Base-by-base conservation (phyloP, 2,113 vertebrate genomes). In the Pardalotus punctatus region DNA sequence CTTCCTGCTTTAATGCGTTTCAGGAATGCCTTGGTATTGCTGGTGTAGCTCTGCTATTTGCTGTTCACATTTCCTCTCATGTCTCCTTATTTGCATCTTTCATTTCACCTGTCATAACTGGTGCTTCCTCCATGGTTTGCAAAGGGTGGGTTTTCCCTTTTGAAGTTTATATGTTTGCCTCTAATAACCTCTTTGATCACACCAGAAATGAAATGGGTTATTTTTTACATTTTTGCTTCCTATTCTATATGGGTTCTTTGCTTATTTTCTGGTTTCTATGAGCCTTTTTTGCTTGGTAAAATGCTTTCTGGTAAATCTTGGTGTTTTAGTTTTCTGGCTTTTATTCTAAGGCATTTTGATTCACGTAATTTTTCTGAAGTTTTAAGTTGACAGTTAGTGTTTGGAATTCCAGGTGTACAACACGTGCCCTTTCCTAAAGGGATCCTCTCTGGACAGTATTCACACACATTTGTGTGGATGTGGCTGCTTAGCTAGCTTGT, bases 81-180 rank as follows among this genome's bases (percentile, higher is more conserved):
- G 65, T 86, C 48, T 74, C 77, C 62, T 80, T 69, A 91, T 82
- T 89, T 82, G 54, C 58, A 54, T 79, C 78, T 95, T 91, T 80
- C 45, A 45, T 77, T 96, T 96, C 50, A 73, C 54, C 62, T 94
- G 90, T 53, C 78, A n/a, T 45, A 90, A 73, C 29, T 96, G 84
- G 83, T 91, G 28, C 19, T 54, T 93, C 81, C 78, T 66, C 54
- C 71, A 11, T 10, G 20, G 51, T 54, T 73, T 82, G 31, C 12
- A 45, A 28, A 28, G 73, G 42, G 13, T 80, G 70, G 69, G 12
- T 90, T 96, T 71, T 33, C n/a, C 61, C 50, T 79, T 82, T 45
- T 38, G 70, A 91, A 89, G 53, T 86, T 47, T 57, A 45, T 2
- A 0, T 43, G 28, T 87, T 96, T 88, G 45, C 35, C 27, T 87